These are phyloP conservation scores for Eilema depressum DNA, from an alignment of 2,888 invertebrate species.

Conservation along the genomic window DNA sequence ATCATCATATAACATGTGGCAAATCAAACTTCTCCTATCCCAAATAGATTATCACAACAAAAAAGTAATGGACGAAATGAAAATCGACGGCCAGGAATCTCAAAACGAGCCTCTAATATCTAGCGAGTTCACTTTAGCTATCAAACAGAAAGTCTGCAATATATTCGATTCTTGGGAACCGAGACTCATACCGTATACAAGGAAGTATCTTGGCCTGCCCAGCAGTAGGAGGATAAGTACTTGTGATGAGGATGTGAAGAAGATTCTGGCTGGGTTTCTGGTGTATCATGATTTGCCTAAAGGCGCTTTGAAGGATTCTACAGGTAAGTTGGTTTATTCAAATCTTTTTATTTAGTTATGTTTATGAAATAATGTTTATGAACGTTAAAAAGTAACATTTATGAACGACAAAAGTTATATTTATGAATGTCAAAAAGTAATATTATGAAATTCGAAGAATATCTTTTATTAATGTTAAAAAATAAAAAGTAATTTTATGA, in stretches of 20 bases:
- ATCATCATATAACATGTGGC: constrained; percentile 89
- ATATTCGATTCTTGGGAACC: constrained; percentile 87
- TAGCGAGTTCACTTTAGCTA: constrained; percentile 87
- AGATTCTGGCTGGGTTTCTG: constrained; percentile 84
- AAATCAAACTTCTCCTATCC: constrained; percentile 90
- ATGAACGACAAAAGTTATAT: no score
- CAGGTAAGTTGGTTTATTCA: constrained; percentile 30
- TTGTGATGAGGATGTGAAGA: constrained; percentile 69
- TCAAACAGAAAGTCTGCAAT: constrained; percentile 86
- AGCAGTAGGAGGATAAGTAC: constrained; percentile 62
- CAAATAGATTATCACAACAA: constrained; percentile 81
- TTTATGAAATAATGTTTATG: not conserved
- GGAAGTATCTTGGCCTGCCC: constrained; percentile 83
- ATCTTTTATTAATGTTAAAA: no score
- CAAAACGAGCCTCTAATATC: constrained; percentile 83
- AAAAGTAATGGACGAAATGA: constrained; percentile 63
- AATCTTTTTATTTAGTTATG: no score
- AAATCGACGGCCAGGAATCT: constrained; percentile 66
- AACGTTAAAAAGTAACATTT: not conserved
- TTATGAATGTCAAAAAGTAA: no score
- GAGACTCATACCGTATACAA: constrained; percentile 74
- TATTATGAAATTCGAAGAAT: no score
- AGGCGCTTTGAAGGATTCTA: constrained; percentile 62
- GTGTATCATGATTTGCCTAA: constrained; percentile 88
- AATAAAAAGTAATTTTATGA: no score